These are phyloP conservation scores for Phrynocephalus guinanensis DNA, from an alignment of 2,797 vertebrate species.

Conservation along the genomic window DNA sequence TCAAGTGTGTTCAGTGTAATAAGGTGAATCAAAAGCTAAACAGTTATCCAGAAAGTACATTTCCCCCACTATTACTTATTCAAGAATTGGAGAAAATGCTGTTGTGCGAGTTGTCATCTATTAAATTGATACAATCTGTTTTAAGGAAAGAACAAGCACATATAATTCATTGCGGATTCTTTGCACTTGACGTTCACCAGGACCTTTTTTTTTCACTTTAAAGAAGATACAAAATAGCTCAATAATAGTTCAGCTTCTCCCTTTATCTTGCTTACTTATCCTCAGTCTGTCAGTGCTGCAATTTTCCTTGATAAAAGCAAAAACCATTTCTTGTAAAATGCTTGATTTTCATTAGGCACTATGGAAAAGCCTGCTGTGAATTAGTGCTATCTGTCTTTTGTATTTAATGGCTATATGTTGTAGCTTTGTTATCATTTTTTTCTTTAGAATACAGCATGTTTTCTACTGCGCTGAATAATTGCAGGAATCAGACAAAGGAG, in stretches of 20 bases:
- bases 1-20: too few species aligned
- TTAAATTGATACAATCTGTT: not conserved
- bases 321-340: not conserved
- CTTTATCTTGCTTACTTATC: not conserved
- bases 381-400: slow-evolving; percentile 7
- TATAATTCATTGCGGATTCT: not conserved
- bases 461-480: slow-evolving; percentile 70
- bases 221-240: not conserved
- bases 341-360: not conserved
- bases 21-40: not conserved
- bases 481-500: slow-evolving; percentile 50
- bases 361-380: not conserved
- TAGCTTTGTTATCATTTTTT: slow-evolving; percentile 45
- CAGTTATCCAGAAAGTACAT: not conserved
- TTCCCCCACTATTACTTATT: not conserved
- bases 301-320: not conserved
- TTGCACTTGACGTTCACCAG: not conserved
- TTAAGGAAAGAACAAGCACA: not conserved
- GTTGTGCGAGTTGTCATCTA: not conserved
- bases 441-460: slow-evolving; percentile 77
- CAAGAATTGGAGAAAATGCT: not conserved
- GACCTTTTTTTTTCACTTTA: not conserved
- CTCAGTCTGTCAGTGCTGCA: not conserved
- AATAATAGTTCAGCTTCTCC: not conserved
- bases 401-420: fast-evolving